Evolutionary conservation across 1,140 invertebrate species (phyloP).

Genomic region (Papilio helenus): DNA sequence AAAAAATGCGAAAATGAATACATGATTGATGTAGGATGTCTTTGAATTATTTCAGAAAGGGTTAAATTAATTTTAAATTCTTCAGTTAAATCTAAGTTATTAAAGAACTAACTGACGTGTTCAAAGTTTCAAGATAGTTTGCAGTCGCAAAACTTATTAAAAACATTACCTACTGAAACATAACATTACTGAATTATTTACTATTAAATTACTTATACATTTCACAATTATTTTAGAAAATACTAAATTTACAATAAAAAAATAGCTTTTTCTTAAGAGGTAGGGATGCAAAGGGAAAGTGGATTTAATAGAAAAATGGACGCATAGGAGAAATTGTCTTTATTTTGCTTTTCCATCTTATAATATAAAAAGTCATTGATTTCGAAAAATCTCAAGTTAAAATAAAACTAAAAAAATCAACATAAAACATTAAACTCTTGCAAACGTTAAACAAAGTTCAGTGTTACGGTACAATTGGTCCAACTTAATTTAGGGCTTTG

Average conservation of each 20-base stretch:
- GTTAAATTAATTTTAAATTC: background rate
- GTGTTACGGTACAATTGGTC: constrained; percentile 1
- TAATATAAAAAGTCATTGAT: too few relatives aligned
- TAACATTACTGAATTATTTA: too few relatives aligned
- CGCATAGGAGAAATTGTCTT: too few relatives aligned
- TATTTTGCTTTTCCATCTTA: too few relatives aligned
- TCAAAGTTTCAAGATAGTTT: constrained; percentile 11
- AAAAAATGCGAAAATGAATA: background rate
- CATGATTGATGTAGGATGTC: background rate
- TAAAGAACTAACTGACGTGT: background rate
- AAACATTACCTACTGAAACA: too few relatives aligned
- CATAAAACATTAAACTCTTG: background rate
- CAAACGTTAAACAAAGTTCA: background rate
- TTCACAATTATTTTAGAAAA: too few relatives aligned
- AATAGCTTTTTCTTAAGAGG: too few relatives aligned
- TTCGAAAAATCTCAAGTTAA: too few relatives aligned
- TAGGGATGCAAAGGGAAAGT: too few relatives aligned
- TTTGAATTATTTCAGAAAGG: background rate
- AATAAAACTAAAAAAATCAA: background rate
- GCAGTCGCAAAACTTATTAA: background rate
- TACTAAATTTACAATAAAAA: too few relatives aligned
- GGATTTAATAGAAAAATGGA: too few relatives aligned
- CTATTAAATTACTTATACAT: too few relatives aligned
- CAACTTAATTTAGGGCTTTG: constrained; percentile 20
- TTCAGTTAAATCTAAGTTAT: background rate